Base-by-base conservation (phyloP, 1,140 invertebrate genomes). In the Anastrepha obliqua region DNA sequence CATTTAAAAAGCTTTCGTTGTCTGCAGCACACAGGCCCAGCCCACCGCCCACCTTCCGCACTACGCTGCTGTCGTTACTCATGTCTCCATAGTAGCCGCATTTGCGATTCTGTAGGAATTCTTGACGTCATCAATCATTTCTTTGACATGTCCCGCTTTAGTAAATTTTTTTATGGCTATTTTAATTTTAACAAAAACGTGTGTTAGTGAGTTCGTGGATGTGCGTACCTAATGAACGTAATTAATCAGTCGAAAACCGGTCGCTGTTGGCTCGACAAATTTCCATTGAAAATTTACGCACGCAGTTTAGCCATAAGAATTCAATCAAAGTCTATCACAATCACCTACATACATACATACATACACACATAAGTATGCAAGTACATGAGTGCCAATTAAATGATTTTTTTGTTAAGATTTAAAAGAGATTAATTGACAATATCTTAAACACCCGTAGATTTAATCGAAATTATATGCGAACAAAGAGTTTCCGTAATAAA, bases 61-160 rank as follows among this genome's bases (percentile, higher is more conserved):
- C 60, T 5, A 17, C 60, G 60, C 13, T 62, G 60, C 8, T 62
- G 0, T 62, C 60, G 13, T 17, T 17, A 17, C n/a, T 13, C n/a
- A 62, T 62, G 60, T 62, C 55, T 55, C n/a, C 17, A 47, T 51
- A 11, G 44, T 55, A 29, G 42, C 42, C 6, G 4, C 42, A 7
- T 39, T 51, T 20, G 7, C 15, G 6, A 20, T 55, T 42, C 74
- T 81, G 70, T 81, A 55, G 74, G 47, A 55, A 81, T 81, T 81
- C 55, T 55, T 81, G 74, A 81, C 74, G 74, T 81, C 74, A 81
- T 81, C 74, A 81, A 81, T 81, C 74, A 81, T 81, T 81, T 81
- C 47, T 81, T 55, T 55, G 74, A 81, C 47, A 81, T 81, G 8
- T 58, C 6, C 47, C 74, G 74, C 74, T 81, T 51, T 20, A 11